Percentiles rank a stretch among this genome's conserved stretches.
Evolutionary conservation across 2,113 vertebrate genomes (phyloP).

Genomic region (Halichoerus grypus): DNA sequence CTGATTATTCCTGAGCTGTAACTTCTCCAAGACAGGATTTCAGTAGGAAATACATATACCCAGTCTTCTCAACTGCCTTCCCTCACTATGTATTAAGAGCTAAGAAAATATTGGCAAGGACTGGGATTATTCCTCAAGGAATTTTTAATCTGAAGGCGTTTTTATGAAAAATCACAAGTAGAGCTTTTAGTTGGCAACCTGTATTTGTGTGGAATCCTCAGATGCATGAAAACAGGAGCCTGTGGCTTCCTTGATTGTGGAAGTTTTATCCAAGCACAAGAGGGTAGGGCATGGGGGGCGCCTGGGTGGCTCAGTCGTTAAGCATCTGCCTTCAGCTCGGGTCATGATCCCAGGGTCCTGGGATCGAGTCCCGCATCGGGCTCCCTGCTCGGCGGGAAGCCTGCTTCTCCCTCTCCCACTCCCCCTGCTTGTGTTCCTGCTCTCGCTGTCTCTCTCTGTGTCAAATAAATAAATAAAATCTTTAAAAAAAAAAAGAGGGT

Average conservation of each 20-base stretch:
- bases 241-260: accelerated
- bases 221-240: accelerated
- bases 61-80: background rate
- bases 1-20: background rate
- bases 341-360: too few species aligned
- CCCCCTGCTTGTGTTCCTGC: too few species aligned
- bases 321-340: too few species aligned
- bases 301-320: too few species aligned
- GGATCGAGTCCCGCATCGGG: too few species aligned
- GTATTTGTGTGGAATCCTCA: background rate
- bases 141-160: background rate
- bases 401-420: too few species aligned
- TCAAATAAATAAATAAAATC: too few species aligned
- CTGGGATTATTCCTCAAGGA: background rate
- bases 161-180: accelerated
- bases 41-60: background rate
- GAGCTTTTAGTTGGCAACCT: background rate
- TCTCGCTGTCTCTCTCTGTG: too few species aligned
- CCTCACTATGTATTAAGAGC: background rate
- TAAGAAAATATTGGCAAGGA: background rate
- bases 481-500: too few species aligned
- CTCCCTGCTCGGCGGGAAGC: too few species aligned
- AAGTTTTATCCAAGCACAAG: background rate
- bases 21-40: background rate
- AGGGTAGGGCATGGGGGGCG: accelerated